These are phyloP conservation scores for Lepidochrysops patricia DNA, from an alignment of 2,888 invertebrate genomes.

Conservation along the genomic window DNA sequence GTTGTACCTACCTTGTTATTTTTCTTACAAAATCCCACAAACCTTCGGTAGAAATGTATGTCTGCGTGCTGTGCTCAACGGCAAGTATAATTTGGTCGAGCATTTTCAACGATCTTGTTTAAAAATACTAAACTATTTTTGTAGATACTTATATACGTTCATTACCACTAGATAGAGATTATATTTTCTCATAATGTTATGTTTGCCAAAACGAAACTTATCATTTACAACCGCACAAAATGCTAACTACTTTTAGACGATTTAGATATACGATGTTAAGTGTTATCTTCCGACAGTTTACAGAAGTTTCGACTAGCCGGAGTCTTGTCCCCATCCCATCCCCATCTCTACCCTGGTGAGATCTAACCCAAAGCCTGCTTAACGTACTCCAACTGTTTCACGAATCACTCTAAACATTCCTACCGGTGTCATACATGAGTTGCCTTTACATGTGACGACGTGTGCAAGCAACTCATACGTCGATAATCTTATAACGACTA, in stretches of 20 bases:
- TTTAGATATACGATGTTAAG: slow-evolving; percentile 24
- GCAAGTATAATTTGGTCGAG: slow-evolving; percentile 36
- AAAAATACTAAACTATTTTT: slow-evolving; percentile 69
- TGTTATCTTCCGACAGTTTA: slow-evolving; percentile 24
- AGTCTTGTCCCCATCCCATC: slow-evolving; percentile 25
- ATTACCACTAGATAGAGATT: slow-evolving; percentile 65
- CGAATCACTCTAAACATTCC: slow-evolving; percentile 42
- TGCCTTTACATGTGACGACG: slow-evolving; percentile 56
- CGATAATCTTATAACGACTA: slow-evolving; percentile 74
- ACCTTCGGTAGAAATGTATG: slow-evolving; percentile 42
- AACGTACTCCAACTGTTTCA: slow-evolving; percentile 16
- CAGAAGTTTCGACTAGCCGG: slow-evolving; percentile 27
- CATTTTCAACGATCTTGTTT: slow-evolving; percentile 51
- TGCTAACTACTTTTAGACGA: slow-evolving; percentile 32
- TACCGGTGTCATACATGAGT: slow-evolving; percentile 57
- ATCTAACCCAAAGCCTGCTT: not conserved
- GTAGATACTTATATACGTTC: slow-evolving; percentile 69
- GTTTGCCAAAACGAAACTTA: slow-evolving; percentile 49
- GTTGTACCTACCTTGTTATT: slow-evolving; percentile 39
- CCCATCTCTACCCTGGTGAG: not conserved
- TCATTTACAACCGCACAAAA: slow-evolving; percentile 52
- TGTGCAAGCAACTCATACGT: slow-evolving; percentile 65
- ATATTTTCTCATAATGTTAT: slow-evolving; percentile 67
- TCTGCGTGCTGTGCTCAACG: slow-evolving; percentile 29
- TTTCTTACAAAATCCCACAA: slow-evolving; percentile 40